These are phyloP conservation scores for Batillaria attramentaria DNA, from an alignment of 1,140 invertebrate species.

Conservation along the genomic window DNA sequence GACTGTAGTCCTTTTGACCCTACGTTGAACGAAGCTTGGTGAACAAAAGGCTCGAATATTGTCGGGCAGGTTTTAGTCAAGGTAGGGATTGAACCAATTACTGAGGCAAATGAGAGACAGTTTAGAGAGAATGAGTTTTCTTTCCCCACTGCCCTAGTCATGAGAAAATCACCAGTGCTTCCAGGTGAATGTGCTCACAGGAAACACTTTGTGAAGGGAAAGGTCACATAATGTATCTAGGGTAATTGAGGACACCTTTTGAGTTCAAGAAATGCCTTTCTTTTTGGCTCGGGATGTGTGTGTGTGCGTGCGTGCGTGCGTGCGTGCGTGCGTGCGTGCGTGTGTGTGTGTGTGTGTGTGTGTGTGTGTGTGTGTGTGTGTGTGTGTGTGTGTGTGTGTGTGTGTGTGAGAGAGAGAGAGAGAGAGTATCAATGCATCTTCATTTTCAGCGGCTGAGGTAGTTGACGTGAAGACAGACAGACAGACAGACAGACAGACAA, in stretches of 20 bases:
- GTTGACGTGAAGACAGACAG: too few relatives aligned
- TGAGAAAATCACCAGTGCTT: background rate
- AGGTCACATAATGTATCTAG: background rate
- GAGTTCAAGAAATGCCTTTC: background rate
- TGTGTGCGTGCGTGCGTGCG: background rate
- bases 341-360: background rate
- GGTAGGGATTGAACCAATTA: too few relatives aligned
- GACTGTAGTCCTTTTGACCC: too few relatives aligned
- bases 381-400: too few relatives aligned
- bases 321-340: background rate
- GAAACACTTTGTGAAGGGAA: background rate
- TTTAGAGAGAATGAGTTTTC: background rate
- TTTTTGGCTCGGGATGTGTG: background rate
- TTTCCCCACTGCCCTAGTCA: background rate
- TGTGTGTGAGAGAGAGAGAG: too few relatives aligned
- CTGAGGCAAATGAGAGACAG: background rate
- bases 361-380: constrained; percentile 1
- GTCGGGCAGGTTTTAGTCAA: too few relatives aligned
- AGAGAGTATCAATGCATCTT: too few relatives aligned
- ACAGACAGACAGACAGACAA: too few relatives aligned
- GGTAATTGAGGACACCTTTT: background rate
- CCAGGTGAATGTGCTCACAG: background rate
- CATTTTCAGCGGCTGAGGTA: too few relatives aligned
- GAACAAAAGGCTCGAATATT: too few relatives aligned
- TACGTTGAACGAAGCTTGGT: too few relatives aligned